Conservation (phyloP, 1,140 invertebrate species). For the Monochamus saltuarius region DNA sequence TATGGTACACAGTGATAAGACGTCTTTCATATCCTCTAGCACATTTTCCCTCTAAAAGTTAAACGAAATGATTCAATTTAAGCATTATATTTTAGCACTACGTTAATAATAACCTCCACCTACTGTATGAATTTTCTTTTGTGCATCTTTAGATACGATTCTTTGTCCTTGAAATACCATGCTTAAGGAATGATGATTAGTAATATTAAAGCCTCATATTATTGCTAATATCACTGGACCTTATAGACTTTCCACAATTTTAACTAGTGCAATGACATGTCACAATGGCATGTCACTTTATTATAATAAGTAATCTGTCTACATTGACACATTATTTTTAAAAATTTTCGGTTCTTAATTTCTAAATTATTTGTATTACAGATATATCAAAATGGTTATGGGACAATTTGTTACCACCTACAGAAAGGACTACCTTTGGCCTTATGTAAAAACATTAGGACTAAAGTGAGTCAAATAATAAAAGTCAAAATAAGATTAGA, state of each 20-base stretch:
- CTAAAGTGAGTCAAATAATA: constrained; percentile 50
- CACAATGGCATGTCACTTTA: background rate
- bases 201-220: no score
- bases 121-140: no score
- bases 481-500: no score
- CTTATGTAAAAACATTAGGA: constrained; percentile 50
- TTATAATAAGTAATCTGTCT: background rate
- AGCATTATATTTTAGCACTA: no score
- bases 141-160: no score
- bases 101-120: no score
- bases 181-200: no score
- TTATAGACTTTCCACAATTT: background rate
- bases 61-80: no score
- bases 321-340: background rate
- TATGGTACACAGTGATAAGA: no score
- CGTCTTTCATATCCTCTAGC: no score
- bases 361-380: constrained; percentile 11
- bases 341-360: background rate
- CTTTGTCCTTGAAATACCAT: no score
- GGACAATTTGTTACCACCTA: constrained; percentile 61
- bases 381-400: constrained; percentile 45
- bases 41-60: no score
- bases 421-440: constrained; percentile 61
- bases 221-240: background rate
- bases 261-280: background rate